Evolutionary conservation across 2,888 invertebrate species (phyloP).

Genomic region (Luperina nickerlii): DNA sequence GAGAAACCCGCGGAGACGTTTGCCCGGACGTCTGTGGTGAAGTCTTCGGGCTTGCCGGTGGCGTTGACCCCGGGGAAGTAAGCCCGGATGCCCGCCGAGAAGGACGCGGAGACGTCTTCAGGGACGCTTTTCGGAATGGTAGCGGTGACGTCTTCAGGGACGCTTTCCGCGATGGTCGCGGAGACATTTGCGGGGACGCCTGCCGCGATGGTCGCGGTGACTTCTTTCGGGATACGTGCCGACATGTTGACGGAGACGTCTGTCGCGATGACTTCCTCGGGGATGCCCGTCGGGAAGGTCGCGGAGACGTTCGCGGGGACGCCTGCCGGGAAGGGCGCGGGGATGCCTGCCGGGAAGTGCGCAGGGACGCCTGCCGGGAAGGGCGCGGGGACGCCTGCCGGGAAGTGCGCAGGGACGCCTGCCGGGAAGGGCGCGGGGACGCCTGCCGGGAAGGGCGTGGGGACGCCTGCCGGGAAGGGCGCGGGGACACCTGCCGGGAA

Average conservation of each 20-base stretch:
- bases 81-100: neutral
- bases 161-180: neutral
- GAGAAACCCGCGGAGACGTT: slow-evolving; percentile 1
- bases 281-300: neutral
- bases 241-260: neutral
- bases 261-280: neutral
- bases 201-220: neutral
- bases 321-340: neutral
- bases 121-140: neutral
- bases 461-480: neutral
- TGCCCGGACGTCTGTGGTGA: slow-evolving; percentile 15
- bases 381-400: neutral
- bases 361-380: slow-evolving; percentile 5
- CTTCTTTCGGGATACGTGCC: neutral
- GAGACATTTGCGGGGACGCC: neutral
- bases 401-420: neutral
- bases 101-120: neutral
- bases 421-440: slow-evolving; percentile 5
- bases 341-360: neutral
- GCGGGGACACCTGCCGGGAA: slow-evolving; percentile 4
- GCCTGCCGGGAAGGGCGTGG: slow-evolving; percentile 14
- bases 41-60: neutral
- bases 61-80: neutral
- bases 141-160: neutral
- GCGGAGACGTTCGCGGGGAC: neutral